Percentiles rank a stretch among this genome's conserved stretches.
phyloP scores from a whole-genome alignment of 2,888 invertebrate species.

The Sarcophaga rosellei region DNA sequence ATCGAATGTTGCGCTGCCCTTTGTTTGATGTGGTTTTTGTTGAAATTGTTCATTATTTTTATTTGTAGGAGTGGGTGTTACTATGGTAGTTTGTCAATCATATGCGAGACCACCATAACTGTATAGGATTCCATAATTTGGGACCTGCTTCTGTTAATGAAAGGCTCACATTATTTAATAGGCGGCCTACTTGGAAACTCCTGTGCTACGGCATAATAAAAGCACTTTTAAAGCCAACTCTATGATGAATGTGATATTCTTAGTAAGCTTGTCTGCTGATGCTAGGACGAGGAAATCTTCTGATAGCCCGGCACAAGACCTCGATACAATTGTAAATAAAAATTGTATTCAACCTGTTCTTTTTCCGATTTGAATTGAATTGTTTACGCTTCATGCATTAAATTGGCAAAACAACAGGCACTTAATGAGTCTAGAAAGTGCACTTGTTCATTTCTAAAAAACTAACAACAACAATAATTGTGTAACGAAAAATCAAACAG shows the following conservation, averaged over 20 bases:
- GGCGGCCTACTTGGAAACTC: slow-evolving; percentile 23
- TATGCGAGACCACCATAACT: slow-evolving; percentile 54
- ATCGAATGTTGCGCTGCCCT: slow-evolving; percentile 29
- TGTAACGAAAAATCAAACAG: slow-evolving; percentile 64
- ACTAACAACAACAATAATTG: slow-evolving; percentile 7
- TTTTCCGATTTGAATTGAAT: slow-evolving; percentile 38
- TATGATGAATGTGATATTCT: slow-evolving; percentile 1
- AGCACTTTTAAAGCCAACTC: too few relatives aligned
- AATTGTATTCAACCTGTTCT: slow-evolving; percentile 34
- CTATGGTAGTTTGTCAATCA: slow-evolving; percentile 64
- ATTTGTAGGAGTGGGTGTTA: slow-evolving; percentile 59
- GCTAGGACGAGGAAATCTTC: too few relatives aligned
- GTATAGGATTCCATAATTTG: background rate
- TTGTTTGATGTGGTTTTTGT: slow-evolving; percentile 34
- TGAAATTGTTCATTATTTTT: slow-evolving; percentile 44
- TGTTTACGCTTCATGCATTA: slow-evolving; percentile 46
- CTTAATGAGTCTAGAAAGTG: slow-evolving; percentile 39
- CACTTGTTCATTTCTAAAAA: slow-evolving; percentile 21
- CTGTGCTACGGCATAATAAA: background rate
- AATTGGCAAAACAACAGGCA: slow-evolving; percentile 45
- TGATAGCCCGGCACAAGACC: background rate
- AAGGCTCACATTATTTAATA: slow-evolving; percentile 12
- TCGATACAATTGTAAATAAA: too few relatives aligned
- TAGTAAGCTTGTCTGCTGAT: background rate
- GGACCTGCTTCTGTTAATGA: slow-evolving; percentile 34